Base-by-base conservation (phyloP, 2,888 invertebrate species). In the Apocheima hispidaria region DNA sequence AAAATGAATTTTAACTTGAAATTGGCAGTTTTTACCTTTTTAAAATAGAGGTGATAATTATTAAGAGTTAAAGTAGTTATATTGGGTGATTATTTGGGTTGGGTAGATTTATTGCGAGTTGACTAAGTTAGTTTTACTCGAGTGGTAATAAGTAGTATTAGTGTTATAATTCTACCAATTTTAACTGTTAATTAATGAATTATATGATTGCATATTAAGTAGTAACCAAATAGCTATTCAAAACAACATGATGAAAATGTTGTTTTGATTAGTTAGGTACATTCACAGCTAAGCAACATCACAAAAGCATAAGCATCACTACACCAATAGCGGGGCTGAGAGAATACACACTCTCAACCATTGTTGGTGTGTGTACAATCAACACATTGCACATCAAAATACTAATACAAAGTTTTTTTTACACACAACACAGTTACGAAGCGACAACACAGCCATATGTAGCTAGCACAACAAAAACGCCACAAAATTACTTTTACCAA, bases 371-470 rank as follows among this genome's bases (percentile, higher is more conserved):
- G 86, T 86, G 83, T 78, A 86, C 81, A 87, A 57, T 72, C 69
- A 71, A 73, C 62, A 69, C 64, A 64, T 63, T 70, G 50, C 68
- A 75, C 71, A 44, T 52, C 54, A 48, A 53, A 64, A 65, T 78
- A 85, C 82, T 88, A 90, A 90, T 87, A 63, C 61, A 61, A 55
- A 56, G 57, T 73, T 67, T 74, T 74, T 81, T 80, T 83, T 82
- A 79, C 74, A 78, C 78, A 75, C 33, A 57, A 60, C 73, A 82
- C 87, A 92, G 92, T 86, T 85, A 83, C 74, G 91, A 91, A 83
- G 90, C 81, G 63, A 87, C 88, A 54, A 92, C 92, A 83, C 84
- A 88, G 79, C 87, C 91, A 75, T 92, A 88, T 81, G 82, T 86
- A 79, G 70, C 83, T 82, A 91, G 84, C 74, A 87, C 90, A 64